These are phyloP conservation scores for Crocuta crocuta DNA, from an alignment of 2,113 vertebrate species.

Conservation along the genomic window DNA sequence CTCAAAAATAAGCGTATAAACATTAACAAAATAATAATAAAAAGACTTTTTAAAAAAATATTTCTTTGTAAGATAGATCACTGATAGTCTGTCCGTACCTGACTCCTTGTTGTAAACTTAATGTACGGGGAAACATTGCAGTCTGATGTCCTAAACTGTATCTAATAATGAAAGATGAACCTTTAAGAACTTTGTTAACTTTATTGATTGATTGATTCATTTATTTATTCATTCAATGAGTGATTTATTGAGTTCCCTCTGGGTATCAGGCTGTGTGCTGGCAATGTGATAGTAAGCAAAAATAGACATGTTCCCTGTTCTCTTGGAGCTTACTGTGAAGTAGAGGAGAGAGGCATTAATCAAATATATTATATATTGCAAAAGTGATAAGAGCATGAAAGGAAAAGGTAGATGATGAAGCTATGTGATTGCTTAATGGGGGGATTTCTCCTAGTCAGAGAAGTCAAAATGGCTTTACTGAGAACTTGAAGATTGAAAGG, in stretches of 20 bases:
- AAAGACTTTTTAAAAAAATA: not conserved
- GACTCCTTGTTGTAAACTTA: not conserved
- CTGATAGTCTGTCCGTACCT: not conserved
- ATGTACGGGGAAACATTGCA: not conserved
- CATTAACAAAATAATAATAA: not conserved
- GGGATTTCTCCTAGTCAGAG: not conserved
- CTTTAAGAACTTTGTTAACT: not conserved
- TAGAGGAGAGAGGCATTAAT: not conserved
- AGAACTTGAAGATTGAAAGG: not conserved
- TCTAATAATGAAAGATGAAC: not conserved
- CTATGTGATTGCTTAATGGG: not conserved
- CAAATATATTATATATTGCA: not conserved
- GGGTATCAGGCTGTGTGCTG: not conserved
- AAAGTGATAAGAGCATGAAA: not conserved
- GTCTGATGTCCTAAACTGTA: not conserved
- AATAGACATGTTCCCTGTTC: not conserved
- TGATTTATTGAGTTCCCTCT: conserved; percentile 2
- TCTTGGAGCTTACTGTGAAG: not conserved
- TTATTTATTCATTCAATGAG: not conserved
- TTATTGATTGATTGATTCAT: not conserved
- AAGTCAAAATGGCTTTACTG: not conserved
- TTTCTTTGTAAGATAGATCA: not conserved
- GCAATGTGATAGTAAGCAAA: not conserved
- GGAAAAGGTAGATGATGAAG: not conserved
- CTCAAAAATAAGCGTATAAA: too few species aligned